Conservation (phyloP, 1,140 invertebrate genomes). For the Apis florea region DNA sequence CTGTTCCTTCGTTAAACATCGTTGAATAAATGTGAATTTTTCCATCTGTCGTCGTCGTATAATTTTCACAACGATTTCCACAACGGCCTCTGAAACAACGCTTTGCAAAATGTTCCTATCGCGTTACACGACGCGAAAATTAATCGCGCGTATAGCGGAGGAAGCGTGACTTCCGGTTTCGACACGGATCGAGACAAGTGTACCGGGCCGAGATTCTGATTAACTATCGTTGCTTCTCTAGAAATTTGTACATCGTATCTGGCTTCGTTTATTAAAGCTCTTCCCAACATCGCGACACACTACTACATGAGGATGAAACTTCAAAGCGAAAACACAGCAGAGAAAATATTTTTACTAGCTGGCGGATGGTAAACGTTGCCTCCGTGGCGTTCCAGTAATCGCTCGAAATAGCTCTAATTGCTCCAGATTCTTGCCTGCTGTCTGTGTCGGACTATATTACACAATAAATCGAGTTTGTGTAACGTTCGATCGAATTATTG, state of each 20-base stretch:
- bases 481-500: neutral
- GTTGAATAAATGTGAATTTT: neutral
- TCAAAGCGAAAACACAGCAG: slow-evolving; percentile 16
- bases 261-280: neutral
- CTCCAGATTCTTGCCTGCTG: slow-evolving; percentile 44
- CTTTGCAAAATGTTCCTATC: neutral
- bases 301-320: neutral
- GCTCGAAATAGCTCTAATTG: slow-evolving; percentile 64
- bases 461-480: slow-evolving; percentile 14
- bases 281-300: neutral
- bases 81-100: neutral
- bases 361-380: slow-evolving; percentile 27
- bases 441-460: neutral
- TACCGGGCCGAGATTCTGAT: neutral
- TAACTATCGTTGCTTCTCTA: neutral
- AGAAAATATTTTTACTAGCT: slow-evolving; percentile 55
- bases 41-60: neutral
- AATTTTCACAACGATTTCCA: neutral
- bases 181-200: neutral
- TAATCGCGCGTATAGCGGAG: neutral
- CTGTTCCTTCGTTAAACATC: neutral
- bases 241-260: neutral
- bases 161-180: slow-evolving; percentile 17
- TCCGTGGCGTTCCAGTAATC: slow-evolving; percentile 56
- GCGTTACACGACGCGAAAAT: neutral